phyloP scores from a whole-genome alignment of 2,888 invertebrate genomes.

The Ophonus ardosiacus region DNA sequence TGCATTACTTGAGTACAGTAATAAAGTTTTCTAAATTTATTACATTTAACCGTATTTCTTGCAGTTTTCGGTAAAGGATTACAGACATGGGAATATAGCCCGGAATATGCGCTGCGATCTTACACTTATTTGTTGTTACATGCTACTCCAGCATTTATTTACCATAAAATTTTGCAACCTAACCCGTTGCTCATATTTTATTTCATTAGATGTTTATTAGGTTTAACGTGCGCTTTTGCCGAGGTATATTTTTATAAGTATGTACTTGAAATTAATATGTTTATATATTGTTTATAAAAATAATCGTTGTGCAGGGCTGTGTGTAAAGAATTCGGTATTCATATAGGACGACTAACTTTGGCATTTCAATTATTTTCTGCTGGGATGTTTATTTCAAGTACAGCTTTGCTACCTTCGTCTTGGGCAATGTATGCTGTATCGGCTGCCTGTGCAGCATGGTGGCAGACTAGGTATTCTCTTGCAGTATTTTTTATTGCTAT shows the following conservation, averaged over 20 bases:
- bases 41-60: slow-evolving; percentile 68
- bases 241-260: slow-evolving; percentile 97
- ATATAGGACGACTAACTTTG: slow-evolving; percentile 90
- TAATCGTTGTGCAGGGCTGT: slow-evolving; percentile 82
- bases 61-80: slow-evolving; percentile 94
- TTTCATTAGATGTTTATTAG: slow-evolving; percentile 88
- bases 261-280: slow-evolving; percentile 72
- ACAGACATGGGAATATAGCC: slow-evolving; percentile 99
- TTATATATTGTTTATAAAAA: not conserved
- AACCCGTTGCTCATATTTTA: slow-evolving; percentile 93
- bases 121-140: slow-evolving; percentile 95
- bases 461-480: slow-evolving; percentile 86
- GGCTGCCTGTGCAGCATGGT: slow-evolving; percentile 93
- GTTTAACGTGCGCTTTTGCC: slow-evolving; percentile 87
- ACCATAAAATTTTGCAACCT: slow-evolving; percentile 85
- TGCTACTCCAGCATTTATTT: slow-evolving; percentile 90
- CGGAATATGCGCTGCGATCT: slow-evolving; percentile 94
- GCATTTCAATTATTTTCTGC: slow-evolving; percentile 89
- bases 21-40: not conserved
- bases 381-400: slow-evolving; percentile 92
- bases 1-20: slow-evolving; percentile 82
- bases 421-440: slow-evolving; percentile 94
- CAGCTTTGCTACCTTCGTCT: slow-evolving; percentile 95
- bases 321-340: slow-evolving; percentile 93
- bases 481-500: slow-evolving; percentile 91